Base-by-base conservation (phyloP, 64 coral and sea anemone species). In the Hydrozoanthus tunicans region DNA sequence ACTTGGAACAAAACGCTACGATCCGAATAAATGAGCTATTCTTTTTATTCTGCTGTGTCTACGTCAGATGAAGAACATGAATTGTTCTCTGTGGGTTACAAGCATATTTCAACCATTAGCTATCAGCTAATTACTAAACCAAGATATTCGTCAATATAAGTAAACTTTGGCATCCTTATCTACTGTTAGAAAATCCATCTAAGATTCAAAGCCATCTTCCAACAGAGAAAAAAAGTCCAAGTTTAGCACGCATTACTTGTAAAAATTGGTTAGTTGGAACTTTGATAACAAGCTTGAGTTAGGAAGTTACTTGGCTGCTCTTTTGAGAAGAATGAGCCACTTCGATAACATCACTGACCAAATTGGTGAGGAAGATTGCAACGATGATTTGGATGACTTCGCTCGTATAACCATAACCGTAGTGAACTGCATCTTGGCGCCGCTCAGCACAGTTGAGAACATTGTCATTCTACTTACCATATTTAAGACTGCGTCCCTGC, bases 401-500 rank as follows among this genome's bases (percentile, higher is more conserved):
- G 74, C 84, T n/a, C 9, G 54, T 0, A 60, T 73, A 59, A 23
- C 26, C 59, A 4, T 88, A 4, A 88, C 68, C 23, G 69, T 88
- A 13, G 59, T 59, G 4, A 88, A 88, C 5, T 6, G 84, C 11
- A 43, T 88, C 3, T 20, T 88, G 17, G 84, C 84, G 0, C 84
- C 69, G 8, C 54, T 88, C 32, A 70, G 67, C 43, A 88, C 68
- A 6, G 6, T 59, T 71, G 84, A 88, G 56, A 88, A 88, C 32
- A 11, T 88, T 6, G 32, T 88, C n/a, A 59, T 88, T 11, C 60
- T 88, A 54, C 55, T 88, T 1, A 88, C 84, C 3, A 88, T 88
- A 59, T 88, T 60, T 11, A 88, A 88, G 70, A 88, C 84, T 60
- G 5, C 84, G 14, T 74, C 84, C 43, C 55, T 88, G 59, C 69